Conservation (phyloP, 2,113 vertebrate genomes). For the Osmerus mordax region DNA sequence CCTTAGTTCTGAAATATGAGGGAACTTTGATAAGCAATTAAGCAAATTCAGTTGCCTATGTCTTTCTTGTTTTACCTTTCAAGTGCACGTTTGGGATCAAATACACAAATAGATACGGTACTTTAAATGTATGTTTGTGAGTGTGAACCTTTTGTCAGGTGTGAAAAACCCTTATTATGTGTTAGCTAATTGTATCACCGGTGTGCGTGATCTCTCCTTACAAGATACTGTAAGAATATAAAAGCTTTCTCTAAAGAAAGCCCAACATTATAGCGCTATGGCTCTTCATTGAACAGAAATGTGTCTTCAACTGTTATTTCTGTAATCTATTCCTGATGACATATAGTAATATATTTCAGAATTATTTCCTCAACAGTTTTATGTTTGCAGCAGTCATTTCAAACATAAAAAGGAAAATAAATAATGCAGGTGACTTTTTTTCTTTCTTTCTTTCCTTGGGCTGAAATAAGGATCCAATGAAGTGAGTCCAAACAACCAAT, state of each 20-base stretch:
- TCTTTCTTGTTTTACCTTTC: slow-evolving; percentile 62
- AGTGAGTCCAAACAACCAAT: slow-evolving; percentile 37
- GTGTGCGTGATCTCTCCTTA: slow-evolving; percentile 21
- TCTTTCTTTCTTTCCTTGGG: neutral
- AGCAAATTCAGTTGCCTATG: slow-evolving; percentile 67
- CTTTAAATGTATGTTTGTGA: slow-evolving; percentile 38
- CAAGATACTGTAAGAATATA: no score
- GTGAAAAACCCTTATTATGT: slow-evolving; percentile 24
- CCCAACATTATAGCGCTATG: no score
- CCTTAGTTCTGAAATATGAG: slow-evolving; percentile 63
- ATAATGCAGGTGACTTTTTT: neutral
- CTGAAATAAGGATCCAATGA: slow-evolving; percentile 42
- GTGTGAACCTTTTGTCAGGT: slow-evolving; percentile 52
- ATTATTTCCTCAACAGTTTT: slow-evolving; percentile 24
- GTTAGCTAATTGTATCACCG: neutral
- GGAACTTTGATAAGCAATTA: slow-evolving; percentile 79
- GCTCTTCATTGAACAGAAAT: no score
- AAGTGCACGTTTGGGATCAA: slow-evolving; percentile 64
- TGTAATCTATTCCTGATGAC: slow-evolving; percentile 60
- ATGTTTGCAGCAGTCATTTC: neutral
- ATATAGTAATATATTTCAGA: slow-evolving; percentile 32
- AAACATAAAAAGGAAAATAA: slow-evolving; percentile 5
- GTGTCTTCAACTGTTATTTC: no score
- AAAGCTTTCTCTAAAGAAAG: no score
- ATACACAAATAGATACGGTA: slow-evolving; percentile 36